Conservation (phyloP, 1,140 invertebrate genomes). For the Drosophila paulistorum region DNA sequence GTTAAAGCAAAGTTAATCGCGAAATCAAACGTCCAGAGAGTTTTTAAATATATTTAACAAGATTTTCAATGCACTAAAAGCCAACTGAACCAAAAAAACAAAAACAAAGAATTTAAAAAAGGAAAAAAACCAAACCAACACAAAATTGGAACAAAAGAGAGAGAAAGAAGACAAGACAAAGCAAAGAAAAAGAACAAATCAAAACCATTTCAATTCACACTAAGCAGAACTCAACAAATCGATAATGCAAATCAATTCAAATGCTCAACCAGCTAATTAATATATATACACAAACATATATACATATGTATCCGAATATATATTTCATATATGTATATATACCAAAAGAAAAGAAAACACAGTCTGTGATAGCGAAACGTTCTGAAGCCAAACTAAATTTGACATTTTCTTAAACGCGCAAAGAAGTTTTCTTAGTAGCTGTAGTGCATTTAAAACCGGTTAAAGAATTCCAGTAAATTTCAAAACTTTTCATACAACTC, state of each 20-base stretch:
- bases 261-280: slow-evolving; percentile 9
- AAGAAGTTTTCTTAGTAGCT: slow-evolving; percentile 31
- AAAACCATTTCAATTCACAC: slow-evolving; percentile 33
- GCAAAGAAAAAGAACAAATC: not conserved
- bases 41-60: slow-evolving; percentile 60
- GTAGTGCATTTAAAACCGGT: slow-evolving; percentile 80
- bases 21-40: slow-evolving; percentile 55
- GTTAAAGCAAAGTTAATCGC: slow-evolving; percentile 53
- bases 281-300: slow-evolving; percentile 18
- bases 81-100: slow-evolving; percentile 26
- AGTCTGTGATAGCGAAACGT: slow-evolving; percentile 29
- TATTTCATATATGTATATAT: slow-evolving; percentile 39
- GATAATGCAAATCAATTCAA: slow-evolving; percentile 18
- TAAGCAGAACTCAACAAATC: slow-evolving; percentile 29
- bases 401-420: not conserved
- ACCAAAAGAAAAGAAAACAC: slow-evolving; percentile 25
- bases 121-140: slow-evolving; percentile 27
- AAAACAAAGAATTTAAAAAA: slow-evolving; percentile 19
- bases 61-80: slow-evolving; percentile 77
- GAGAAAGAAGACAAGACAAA: too few species aligned
- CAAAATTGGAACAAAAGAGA: slow-evolving; percentile 15
- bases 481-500: slow-evolving; percentile 48
- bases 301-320: not conserved
- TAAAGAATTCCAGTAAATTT: slow-evolving; percentile 47
- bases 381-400: slow-evolving; percentile 25